phyloP scores from a whole-genome alignment of 2,113 vertebrate genomes.

The Perca fluviatilis region DNA sequence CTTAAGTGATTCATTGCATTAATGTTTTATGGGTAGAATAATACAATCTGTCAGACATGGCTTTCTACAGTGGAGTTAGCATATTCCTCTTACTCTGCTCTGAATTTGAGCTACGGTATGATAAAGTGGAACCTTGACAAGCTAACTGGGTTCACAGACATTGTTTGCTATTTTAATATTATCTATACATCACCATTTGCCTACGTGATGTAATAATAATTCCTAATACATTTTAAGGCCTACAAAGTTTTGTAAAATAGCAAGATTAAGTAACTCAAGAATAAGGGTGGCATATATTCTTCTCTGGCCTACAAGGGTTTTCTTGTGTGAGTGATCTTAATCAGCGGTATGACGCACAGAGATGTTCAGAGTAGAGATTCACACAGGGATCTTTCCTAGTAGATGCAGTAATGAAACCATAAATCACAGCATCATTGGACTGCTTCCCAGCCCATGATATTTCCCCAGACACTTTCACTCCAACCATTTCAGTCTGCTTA shows the following conservation, averaged over 20 bases:
- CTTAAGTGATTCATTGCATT: slow-evolving; percentile 73
- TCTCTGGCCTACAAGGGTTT: slow-evolving; percentile 44
- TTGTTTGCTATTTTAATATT: slow-evolving; percentile 22
- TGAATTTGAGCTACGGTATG: slow-evolving; percentile 28
- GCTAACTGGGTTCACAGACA: slow-evolving; percentile 14
- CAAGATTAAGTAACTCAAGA: slow-evolving; percentile 16
- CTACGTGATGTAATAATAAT: neutral
- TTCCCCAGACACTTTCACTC: slow-evolving; percentile 75
- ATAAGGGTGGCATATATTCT: slow-evolving; percentile 12
- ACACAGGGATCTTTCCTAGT: slow-evolving; percentile 55
- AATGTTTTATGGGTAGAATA: slow-evolving; percentile 75
- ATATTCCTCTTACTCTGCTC: slow-evolving; percentile 29
- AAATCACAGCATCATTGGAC: slow-evolving; percentile 80
- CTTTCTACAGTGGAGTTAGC: slow-evolving; percentile 38
- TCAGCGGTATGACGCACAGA: slow-evolving; percentile 39
- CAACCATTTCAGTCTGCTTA: slow-evolving; percentile 66
- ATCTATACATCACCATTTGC: slow-evolving; percentile 29
- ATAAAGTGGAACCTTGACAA: slow-evolving; percentile 38
- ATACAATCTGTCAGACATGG: slow-evolving; percentile 55
- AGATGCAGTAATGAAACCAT: slow-evolving; percentile 77
- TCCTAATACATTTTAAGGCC: slow-evolving; percentile 1
- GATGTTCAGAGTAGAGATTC: slow-evolving; percentile 59
- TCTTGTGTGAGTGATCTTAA: slow-evolving; percentile 56
- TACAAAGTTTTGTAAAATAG: slow-evolving; percentile 7
- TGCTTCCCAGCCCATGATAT: slow-evolving; percentile 74